Evolutionary conservation across 2,888 invertebrate species (phyloP).

Genomic region (Drosophila tripunctata): DNA sequence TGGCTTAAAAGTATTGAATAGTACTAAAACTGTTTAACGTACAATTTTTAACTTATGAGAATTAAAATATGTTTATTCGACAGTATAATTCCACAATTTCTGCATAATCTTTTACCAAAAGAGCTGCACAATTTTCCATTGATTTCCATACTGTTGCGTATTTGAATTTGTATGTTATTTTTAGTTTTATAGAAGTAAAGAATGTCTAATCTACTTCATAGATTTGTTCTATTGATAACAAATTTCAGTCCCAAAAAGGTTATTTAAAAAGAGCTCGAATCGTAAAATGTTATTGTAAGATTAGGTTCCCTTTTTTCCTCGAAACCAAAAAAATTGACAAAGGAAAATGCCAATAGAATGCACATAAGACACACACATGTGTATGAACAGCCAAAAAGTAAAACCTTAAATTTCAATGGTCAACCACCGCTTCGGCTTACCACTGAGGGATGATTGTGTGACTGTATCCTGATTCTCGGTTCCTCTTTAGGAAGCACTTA

Average conservation of each 20-base stretch:
- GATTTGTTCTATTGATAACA: slow-evolving; percentile 64
- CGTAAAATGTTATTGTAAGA: slow-evolving; percentile 66
- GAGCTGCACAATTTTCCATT: neutral
- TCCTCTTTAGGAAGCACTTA: slow-evolving; percentile 53
- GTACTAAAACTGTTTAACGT: neutral
- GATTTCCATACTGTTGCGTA: slow-evolving; percentile 6
- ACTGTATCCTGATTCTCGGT: slow-evolving; percentile 37
- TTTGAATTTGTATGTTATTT: slow-evolving; percentile 39
- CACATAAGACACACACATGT: slow-evolving; percentile 19
- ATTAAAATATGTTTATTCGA: slow-evolving; percentile 3
- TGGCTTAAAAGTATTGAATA: neutral
- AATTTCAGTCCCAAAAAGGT: slow-evolving; percentile 62
- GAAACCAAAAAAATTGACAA: slow-evolving; percentile 50
- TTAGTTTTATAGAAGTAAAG: slow-evolving; percentile 50
- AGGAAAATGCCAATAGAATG: slow-evolving; percentile 39
- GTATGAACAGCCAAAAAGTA: slow-evolving; percentile 30
- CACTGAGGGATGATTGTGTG: slow-evolving; percentile 54
- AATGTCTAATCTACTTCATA: slow-evolving; percentile 28
- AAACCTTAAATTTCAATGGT: slow-evolving; percentile 63
- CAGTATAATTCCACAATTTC: slow-evolving; percentile 1
- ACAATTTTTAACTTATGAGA: neutral
- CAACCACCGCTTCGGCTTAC: slow-evolving; percentile 73
- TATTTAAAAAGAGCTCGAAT: slow-evolving; percentile 67
- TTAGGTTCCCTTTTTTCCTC: slow-evolving; percentile 58
- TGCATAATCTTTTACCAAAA: neutral